A percentile compares a stretch with the other conserved stretches of the same genome.
Evolutionary conservation across 2,888 invertebrate species (phyloP).

Genomic region (Macrophya alboannulata): DNA sequence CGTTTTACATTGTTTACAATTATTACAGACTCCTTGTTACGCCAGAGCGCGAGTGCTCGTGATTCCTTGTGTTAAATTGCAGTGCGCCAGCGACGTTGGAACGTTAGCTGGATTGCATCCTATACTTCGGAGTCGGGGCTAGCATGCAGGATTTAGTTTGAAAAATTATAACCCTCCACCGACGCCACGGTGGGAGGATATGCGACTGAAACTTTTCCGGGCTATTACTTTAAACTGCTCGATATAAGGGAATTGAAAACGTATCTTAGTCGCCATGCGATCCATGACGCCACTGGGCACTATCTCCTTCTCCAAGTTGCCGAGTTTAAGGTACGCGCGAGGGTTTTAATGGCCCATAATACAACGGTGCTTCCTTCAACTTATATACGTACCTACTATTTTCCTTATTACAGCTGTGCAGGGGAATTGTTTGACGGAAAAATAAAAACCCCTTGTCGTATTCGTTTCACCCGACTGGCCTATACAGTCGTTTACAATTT

Average conservation of each 20-base stretch:
- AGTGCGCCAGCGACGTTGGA: too few relatives aligned
- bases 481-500: too few relatives aligned
- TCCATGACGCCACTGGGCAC: slow-evolving; percentile 19
- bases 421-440: not conserved
- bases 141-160: not conserved
- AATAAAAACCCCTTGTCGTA: not conserved
- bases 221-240: slow-evolving; percentile 38
- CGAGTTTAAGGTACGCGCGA: not conserved
- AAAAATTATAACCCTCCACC: slow-evolving; percentile 7
- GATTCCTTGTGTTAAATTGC: not conserved
- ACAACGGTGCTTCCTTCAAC: not conserved
- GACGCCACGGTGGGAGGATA: not conserved
- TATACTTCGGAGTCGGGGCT: too few relatives aligned
- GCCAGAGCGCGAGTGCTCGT: not conserved
- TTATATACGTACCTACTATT: not conserved
- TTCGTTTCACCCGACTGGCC: too few relatives aligned
- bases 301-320: not conserved
- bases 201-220: slow-evolving; percentile 17
- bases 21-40: not conserved
- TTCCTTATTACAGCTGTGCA: not conserved
- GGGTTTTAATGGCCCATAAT: slow-evolving; percentile 33
- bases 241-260: slow-evolving; percentile 45
- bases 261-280: slow-evolving; percentile 31
- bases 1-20: slow-evolving; percentile 11
- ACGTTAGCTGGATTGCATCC: too few relatives aligned